These are phyloP conservation scores for Grapholita molesta DNA, from an alignment of 1,140 invertebrate species.

Conservation along the genomic window DNA sequence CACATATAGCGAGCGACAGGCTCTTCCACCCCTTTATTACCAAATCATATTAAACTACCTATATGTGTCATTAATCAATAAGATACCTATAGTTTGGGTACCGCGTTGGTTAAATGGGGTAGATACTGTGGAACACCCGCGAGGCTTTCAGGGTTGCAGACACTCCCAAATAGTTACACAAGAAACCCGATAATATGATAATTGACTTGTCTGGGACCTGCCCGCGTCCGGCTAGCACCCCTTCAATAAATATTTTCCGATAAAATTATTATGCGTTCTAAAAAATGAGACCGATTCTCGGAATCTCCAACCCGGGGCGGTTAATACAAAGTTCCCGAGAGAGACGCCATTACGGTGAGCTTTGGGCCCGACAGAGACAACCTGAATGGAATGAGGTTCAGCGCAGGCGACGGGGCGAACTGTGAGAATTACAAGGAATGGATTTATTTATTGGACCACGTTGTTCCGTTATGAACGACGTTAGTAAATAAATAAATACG, in stretches of 20 bases:
- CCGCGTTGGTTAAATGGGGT: too few species aligned
- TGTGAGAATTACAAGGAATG: conserved; percentile 74
- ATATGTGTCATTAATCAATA: too few species aligned
- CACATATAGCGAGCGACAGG: too few species aligned
- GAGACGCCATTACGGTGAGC: conserved; percentile 29
- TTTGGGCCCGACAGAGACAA: conserved; percentile 38
- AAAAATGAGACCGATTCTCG: conserved; percentile 70
- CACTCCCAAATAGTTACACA: conserved; percentile 19
- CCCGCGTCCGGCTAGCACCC: conserved; percentile 61
- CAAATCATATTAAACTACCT: too few species aligned
- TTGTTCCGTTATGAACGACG: conserved; percentile 57
- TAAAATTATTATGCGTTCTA: conserved; percentile 75
- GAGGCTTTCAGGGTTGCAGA: conserved; percentile 59
- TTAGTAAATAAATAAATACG: conserved; percentile 47
- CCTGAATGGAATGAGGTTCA: conserved; percentile 68
- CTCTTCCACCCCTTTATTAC: too few species aligned
- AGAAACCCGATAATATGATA: conserved; percentile 52
- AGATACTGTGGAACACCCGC: too few species aligned
- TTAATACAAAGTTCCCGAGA: conserved; percentile 60
- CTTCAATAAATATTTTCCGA: conserved; percentile 77
- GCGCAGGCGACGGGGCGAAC: conserved; percentile 52
- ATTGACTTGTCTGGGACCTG: conserved; percentile 69
- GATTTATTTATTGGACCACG: conserved; percentile 72
- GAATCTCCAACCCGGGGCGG: conserved; percentile 63
- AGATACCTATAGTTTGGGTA: too few species aligned